phyloP scores from a whole-genome alignment of 2,113 vertebrate genomes.

The Sceloporus tristichus region DNA sequence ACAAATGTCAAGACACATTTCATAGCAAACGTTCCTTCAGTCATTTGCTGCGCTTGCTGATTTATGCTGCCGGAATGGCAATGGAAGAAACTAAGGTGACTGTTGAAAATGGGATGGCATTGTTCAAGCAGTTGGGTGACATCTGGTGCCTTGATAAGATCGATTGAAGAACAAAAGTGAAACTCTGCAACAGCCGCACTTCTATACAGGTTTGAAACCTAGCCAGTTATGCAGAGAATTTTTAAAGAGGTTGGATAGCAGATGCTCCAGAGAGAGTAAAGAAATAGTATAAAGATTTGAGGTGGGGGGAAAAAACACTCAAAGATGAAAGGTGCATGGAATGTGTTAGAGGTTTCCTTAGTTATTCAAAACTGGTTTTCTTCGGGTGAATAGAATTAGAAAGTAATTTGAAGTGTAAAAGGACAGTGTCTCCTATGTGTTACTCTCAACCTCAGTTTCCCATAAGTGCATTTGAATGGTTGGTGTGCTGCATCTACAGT shows the following conservation, averaged over 20 bases:
- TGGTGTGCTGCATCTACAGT: too few relatives aligned
- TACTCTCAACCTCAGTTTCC: background rate
- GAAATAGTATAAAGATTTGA: background rate
- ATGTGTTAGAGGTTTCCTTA: background rate
- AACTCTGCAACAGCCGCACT: slow-evolving; percentile 9
- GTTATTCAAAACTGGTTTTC: background rate
- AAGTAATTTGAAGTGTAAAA: too few relatives aligned
- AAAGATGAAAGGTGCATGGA: background rate
- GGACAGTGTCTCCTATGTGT: background rate
- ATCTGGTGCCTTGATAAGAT: slow-evolving; percentile 43
- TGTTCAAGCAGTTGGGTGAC: slow-evolving; percentile 21
- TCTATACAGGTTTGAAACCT: slow-evolving; percentile 28
- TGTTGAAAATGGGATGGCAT: background rate
- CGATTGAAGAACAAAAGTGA: slow-evolving; percentile 20
- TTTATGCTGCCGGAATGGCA: background rate
- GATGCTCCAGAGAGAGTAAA: background rate
- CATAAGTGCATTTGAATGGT: too few relatives aligned
- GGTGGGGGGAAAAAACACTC: background rate
- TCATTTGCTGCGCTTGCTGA: background rate
- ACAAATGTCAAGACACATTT: too few relatives aligned
- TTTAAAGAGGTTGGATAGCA: background rate
- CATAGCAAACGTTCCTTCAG: background rate
- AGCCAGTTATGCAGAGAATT: slow-evolving; percentile 24
- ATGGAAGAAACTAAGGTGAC: slow-evolving; percentile 7
- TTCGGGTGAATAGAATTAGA: background rate